These are phyloP conservation scores for Drosophila cyrtoloma DNA, from an alignment of 2,888 invertebrate genomes.

Conservation along the genomic window DNA sequence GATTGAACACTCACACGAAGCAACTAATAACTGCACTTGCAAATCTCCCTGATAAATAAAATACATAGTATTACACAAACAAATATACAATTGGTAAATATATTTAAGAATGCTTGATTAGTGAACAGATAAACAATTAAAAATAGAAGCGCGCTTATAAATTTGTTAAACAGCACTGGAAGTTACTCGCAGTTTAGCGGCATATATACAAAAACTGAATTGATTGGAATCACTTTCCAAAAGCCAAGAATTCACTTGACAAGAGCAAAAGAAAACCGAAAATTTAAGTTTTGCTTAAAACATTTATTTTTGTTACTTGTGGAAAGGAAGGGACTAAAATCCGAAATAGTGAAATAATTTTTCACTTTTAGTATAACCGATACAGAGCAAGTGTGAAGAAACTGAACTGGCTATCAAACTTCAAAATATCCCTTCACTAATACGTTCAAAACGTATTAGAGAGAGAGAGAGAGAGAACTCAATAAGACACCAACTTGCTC, in stretches of 20 bases:
- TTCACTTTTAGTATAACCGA: neutral
- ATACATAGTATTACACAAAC: constrained; percentile 47
- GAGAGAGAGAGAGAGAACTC: neutral
- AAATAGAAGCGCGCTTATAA: neutral
- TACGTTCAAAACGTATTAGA: neutral
- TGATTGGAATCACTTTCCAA: neutral
- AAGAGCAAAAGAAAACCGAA: neutral
- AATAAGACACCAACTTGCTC: neutral
- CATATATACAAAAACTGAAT: neutral
- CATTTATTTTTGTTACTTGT: neutral
- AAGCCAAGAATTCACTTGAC: neutral
- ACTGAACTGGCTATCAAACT: neutral
- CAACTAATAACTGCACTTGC: constrained; percentile 19
- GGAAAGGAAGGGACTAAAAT: neutral
- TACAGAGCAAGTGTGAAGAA: neutral
- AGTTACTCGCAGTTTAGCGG: neutral
- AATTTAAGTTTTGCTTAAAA: neutral
- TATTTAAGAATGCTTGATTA: neutral
- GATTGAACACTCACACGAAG: constrained; percentile 43
- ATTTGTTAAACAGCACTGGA: neutral
- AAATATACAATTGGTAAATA: neutral
- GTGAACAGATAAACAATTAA: neutral
- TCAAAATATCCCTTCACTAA: neutral
- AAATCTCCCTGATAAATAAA: constrained; percentile 56
- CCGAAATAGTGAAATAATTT: neutral